phyloP scores from a whole-genome alignment of 92 coral and sea anemone genomes.

The Phenganax stokvisi region DNA sequence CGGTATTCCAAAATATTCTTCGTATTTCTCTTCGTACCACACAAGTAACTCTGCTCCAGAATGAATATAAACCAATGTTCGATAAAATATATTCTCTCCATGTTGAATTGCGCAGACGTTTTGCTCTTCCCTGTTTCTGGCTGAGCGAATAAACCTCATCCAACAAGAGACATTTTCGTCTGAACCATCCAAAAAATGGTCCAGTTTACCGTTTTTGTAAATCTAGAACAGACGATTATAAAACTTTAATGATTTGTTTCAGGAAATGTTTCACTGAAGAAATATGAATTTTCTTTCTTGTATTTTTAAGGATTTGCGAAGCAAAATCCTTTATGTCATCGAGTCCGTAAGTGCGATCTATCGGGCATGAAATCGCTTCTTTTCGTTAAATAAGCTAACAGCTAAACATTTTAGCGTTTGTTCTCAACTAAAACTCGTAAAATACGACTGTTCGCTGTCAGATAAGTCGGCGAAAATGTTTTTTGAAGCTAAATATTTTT shows the following conservation, averaged over 20 bases:
- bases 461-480: no score
- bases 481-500: no score
- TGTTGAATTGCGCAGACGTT: slow-evolving; percentile 82
- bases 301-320: no score
- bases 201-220: slow-evolving; percentile 66
- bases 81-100: slow-evolving; percentile 79
- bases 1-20: slow-evolving; percentile 93
- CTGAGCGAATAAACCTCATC: slow-evolving; percentile 95
- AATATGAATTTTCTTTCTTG: not conserved
- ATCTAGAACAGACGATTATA: slow-evolving; percentile 41
- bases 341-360: no score
- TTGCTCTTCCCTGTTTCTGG: slow-evolving; percentile 83
- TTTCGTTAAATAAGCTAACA: no score
- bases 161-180: slow-evolving; percentile 87
- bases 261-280: no score
- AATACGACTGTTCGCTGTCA: no score
- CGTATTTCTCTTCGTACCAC: slow-evolving; percentile 83
- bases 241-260: no score
- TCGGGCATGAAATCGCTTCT: no score
- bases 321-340: no score
- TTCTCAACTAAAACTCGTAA: no score
- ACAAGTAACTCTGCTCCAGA: slow-evolving; percentile 79
- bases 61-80: slow-evolving; percentile 68
- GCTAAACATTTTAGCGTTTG: no score
- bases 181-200: slow-evolving; percentile 71